Percentiles rank a stretch among this genome's conserved stretches.
These are phyloP conservation scores for Agapornis roseicollis DNA, from an alignment of 2,113 vertebrate species.

Conservation along the genomic window DNA sequence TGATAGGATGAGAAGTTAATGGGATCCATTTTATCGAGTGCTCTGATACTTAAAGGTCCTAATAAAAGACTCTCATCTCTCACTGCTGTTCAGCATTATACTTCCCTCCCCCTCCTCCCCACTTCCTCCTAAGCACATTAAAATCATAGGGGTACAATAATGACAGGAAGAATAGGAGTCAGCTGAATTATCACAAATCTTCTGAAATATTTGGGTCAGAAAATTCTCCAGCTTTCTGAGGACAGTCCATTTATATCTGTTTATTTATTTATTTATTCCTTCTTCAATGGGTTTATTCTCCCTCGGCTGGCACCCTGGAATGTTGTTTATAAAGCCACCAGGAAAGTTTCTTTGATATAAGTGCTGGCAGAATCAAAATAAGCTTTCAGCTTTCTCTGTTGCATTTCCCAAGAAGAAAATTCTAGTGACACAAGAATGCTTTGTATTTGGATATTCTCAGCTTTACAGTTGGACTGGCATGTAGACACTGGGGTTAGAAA, in stretches of 20 bases:
- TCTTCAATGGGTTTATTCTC: neutral
- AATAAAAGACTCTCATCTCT: neutral
- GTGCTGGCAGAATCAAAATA: neutral
- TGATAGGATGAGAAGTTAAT: neutral
- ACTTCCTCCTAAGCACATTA: neutral
- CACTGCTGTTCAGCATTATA: neutral
- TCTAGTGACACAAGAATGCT: neutral
- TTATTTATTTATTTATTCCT: neutral
- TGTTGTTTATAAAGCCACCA: neutral
- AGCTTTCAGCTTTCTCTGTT: neutral
- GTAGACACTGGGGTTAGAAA: neutral
- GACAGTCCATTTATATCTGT: neutral
- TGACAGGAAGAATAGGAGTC: neutral
- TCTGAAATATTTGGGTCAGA: neutral
- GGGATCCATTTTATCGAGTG: neutral
- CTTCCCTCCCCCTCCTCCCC: too few relatives aligned
- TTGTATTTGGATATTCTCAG: conserved; percentile 3
- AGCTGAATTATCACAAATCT: neutral
- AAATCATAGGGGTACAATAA: neutral
- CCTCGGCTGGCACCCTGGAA: neutral
- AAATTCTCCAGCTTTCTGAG: neutral
- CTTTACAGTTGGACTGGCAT: neutral
- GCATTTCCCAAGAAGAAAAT: neutral
- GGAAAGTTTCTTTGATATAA: neutral
- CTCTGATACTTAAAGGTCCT: neutral